Evolutionary conservation across 2,797 vertebrate species (phyloP).

Genomic region (Gobionotothen gibberifrons): DNA sequence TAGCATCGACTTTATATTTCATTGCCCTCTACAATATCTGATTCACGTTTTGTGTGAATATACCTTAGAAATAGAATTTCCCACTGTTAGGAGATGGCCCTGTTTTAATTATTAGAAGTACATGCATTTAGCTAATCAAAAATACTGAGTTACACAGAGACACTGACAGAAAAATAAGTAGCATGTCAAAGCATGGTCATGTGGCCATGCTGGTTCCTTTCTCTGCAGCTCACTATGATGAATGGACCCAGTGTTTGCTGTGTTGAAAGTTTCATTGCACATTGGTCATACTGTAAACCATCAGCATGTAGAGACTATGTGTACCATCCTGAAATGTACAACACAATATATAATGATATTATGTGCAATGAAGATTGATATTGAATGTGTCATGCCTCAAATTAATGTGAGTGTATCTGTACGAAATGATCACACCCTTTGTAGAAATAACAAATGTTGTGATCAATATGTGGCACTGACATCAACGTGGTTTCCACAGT

Average conservation of each 20-base stretch:
- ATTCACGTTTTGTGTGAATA: too few relatives aligned
- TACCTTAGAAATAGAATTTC: neutral
- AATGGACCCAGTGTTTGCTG: slow-evolving; percentile 21
- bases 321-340: slow-evolving; percentile 30
- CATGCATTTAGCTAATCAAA: slow-evolving; percentile 64
- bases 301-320: slow-evolving; percentile 53
- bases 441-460: slow-evolving; percentile 3
- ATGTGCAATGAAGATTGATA: slow-evolving; percentile 25
- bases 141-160: slow-evolving; percentile 36
- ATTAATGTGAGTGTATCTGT: slow-evolving; percentile 28
- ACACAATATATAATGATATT: slow-evolving; percentile 30
- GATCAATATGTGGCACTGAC: slow-evolving; percentile 1
- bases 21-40: too few relatives aligned
- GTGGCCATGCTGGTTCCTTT: slow-evolving; percentile 65
- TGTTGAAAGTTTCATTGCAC: slow-evolving; percentile 53
- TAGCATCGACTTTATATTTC: too few relatives aligned
- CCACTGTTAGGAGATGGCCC: slow-evolving; percentile 10
- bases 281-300: slow-evolving; percentile 48
- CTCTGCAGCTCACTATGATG: slow-evolving; percentile 49
- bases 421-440: slow-evolving; percentile 14
- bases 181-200: slow-evolving; percentile 62
- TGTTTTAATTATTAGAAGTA: slow-evolving; percentile 42
- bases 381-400: slow-evolving; percentile 38
- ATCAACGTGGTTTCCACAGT: neutral
- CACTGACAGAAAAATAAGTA: slow-evolving; percentile 34